A percentile compares a stretch with the other conserved stretches of the same genome.
phyloP scores from a whole-genome alignment of 2,113 vertebrate genomes.

The Trematocara macrostoma region DNA sequence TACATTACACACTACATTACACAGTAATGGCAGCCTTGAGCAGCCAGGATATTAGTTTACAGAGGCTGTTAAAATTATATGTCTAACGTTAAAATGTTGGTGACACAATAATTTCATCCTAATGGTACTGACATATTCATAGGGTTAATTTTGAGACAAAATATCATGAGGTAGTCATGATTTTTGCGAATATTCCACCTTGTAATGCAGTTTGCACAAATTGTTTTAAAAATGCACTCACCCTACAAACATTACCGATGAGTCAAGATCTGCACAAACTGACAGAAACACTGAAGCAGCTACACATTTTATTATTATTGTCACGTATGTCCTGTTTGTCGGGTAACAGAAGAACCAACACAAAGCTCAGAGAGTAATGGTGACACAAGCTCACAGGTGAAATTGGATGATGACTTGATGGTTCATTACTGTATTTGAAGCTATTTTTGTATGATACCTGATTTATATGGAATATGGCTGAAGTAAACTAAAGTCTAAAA shows the following conservation, averaged over 20 bases:
- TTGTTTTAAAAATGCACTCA: background rate
- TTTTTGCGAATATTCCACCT: background rate
- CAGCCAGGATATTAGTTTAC: rapidly evolving
- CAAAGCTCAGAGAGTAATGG: rapidly evolving
- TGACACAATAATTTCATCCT: background rate
- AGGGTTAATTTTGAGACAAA: rapidly evolving
- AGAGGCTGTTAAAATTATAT: background rate
- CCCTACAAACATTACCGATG: rapidly evolving
- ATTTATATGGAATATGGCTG: too few species aligned
- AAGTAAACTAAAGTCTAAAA: too few species aligned
- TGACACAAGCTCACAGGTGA: background rate
- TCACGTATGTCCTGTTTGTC: rapidly evolving
- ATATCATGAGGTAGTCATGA: rapidly evolving
- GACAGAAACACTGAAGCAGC: background rate
- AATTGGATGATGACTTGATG: rapidly evolving
- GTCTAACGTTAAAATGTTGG: rapidly evolving
- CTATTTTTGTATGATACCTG: too few species aligned
- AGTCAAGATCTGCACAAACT: rapidly evolving
- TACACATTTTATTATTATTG: rapidly evolving
- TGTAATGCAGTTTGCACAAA: background rate
- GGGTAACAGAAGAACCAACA: rapidly evolving
- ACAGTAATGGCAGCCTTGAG: rapidly evolving
- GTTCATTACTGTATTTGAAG: rapidly evolving
- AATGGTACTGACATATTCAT: rapidly evolving
- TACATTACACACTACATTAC: rapidly evolving